Conservation (phyloP, 2,888 invertebrate genomes). For the Alsophila aescularia region DNA sequence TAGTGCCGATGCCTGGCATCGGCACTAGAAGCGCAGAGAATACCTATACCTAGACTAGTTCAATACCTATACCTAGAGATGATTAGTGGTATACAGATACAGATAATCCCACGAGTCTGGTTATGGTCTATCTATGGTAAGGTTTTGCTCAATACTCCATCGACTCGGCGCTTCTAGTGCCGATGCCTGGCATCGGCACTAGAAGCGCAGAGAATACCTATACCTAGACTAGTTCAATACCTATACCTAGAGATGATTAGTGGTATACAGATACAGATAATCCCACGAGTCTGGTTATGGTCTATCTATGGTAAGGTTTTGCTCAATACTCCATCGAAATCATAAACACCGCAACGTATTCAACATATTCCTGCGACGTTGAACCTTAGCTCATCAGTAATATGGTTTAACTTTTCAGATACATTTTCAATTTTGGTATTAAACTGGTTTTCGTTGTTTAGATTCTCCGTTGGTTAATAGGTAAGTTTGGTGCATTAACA, state of each 20-base stretch:
- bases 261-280: conserved; percentile 63
- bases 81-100: conserved; percentile 69
- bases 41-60: too few species aligned
- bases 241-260: conserved; percentile 69
- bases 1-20: conserved; percentile 50
- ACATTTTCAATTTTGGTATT: not conserved
- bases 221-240: too few species aligned
- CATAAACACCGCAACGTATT: not conserved
- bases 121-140: too few species aligned
- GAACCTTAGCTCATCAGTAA: not conserved
- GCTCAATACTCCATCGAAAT: conserved; percentile 32
- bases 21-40: too few species aligned
- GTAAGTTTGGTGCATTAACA: conserved; percentile 12
- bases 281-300: conserved; percentile 53
- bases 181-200: conserved; percentile 52
- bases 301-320: conserved; percentile 57
- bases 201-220: too few species aligned
- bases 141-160: conserved; percentile 50
- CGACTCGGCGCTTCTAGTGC: conserved; percentile 47
- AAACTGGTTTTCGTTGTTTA: not conserved
- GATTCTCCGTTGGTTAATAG: not conserved
- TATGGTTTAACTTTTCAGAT: not conserved
- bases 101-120: conserved; percentile 60
- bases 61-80: conserved; percentile 62
- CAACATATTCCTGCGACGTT: not conserved